Conservation (phyloP, 2,888 invertebrate genomes). For the Polymixis flavicincta region DNA sequence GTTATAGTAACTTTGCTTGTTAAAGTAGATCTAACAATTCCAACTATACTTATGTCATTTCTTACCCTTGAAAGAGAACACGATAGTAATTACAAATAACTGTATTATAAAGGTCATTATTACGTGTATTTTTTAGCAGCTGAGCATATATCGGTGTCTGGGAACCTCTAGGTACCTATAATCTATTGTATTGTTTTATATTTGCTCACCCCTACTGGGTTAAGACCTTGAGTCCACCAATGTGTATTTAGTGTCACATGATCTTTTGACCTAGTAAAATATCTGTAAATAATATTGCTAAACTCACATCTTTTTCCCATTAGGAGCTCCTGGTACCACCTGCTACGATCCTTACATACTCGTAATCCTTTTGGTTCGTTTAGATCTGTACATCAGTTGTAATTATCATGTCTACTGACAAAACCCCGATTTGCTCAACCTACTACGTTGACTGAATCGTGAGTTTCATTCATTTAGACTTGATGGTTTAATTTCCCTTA, state of each 20-base stretch:
- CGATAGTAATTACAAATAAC: neutral
- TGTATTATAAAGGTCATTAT: neutral
- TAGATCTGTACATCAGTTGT: neutral
- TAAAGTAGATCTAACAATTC: conserved; percentile 12
- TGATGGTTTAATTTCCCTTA: neutral
- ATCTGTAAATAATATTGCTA: neutral
- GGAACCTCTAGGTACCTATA: neutral
- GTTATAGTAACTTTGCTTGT: conserved; percentile 17
- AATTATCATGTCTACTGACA: neutral
- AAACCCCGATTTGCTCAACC: neutral
- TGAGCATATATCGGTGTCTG: neutral
- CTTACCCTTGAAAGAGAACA: conserved; percentile 4
- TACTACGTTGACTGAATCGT: neutral
- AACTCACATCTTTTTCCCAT: neutral
- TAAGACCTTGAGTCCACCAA: neutral
- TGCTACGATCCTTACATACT: neutral
- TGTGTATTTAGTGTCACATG: neutral
- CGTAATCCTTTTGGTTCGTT: neutral
- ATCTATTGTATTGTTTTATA: neutral
- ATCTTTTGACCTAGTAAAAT: neutral
- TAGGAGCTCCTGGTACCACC: neutral
- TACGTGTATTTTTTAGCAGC: conserved; percentile 12
- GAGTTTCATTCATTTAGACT: neutral
- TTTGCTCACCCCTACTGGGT: neutral
- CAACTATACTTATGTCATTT: neutral